These are phyloP conservation scores for Macrostomum lignano DNA, from an alignment of 1,140 invertebrate species.

Conservation along the genomic window DNA sequence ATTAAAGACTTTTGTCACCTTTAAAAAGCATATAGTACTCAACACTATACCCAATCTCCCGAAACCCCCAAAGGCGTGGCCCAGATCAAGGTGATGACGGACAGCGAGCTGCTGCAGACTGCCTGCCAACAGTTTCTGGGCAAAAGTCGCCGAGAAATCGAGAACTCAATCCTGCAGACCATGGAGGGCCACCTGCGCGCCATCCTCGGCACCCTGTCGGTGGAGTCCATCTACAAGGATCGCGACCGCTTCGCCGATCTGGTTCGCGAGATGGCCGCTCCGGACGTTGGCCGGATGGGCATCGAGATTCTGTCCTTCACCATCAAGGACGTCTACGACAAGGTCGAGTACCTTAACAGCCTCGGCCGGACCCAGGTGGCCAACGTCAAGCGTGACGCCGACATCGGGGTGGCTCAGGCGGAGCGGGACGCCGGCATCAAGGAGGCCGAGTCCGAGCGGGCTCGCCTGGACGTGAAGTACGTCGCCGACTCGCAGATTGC, in stretches of 20 bases:
- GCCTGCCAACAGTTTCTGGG: constrained; percentile 7
- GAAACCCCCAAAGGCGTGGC: constrained; percentile 2
- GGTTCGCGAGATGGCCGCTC: constrained; percentile 6
- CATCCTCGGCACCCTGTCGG: constrained; percentile 5
- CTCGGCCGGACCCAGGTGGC: constrained; percentile 7
- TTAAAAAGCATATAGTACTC: neutral
- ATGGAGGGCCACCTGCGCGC: constrained; percentile 7
- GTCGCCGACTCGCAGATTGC: constrained; percentile 71
- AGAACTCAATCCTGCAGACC: constrained; percentile 2
- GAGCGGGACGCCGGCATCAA: constrained; percentile 8
- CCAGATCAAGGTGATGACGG: constrained; percentile 7
- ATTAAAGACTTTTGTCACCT: neutral
- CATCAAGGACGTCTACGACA: constrained; percentile 7
- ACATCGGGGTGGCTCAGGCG: constrained; percentile 7
- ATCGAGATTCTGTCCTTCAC: constrained; percentile 7
- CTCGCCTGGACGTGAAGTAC: constrained; percentile 44
- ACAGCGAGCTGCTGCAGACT: constrained; percentile 1
- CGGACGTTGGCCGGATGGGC: constrained; percentile 7
- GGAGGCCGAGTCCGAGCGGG: constrained; percentile 63
- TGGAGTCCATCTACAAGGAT: constrained; percentile 5
- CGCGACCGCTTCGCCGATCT: constrained; percentile 6
- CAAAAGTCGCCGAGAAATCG: neutral
- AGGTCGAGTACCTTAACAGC: constrained; percentile 6
- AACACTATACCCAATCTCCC: neutral
- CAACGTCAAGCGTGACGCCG: constrained; percentile 6